These are phyloP conservation scores for Mormoops blainvillei DNA, from an alignment of 2,113 vertebrate genomes.

Conservation along the genomic window DNA sequence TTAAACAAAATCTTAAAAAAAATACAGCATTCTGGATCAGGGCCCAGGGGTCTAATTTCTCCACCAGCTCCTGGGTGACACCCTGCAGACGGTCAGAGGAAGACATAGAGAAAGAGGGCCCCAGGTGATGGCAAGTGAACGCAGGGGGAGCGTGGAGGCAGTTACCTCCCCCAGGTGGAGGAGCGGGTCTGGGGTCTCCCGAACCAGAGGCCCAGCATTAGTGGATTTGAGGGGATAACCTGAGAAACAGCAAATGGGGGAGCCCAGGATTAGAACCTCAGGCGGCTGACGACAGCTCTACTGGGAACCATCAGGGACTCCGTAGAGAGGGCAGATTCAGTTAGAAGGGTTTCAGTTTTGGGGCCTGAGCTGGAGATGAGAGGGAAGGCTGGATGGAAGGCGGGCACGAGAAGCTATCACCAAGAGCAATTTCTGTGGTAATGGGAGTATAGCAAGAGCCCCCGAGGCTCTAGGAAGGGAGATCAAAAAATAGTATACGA, in stretches of 20 bases:
- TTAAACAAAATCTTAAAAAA: not conserved
- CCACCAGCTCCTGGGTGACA: not conserved
- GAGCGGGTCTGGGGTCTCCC: not conserved
- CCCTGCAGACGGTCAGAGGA: not conserved
- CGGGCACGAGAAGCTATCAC: fast-evolving
- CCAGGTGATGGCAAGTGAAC: not conserved
- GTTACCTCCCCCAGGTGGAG: fast-evolving
- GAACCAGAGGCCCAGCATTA: not conserved
- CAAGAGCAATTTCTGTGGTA: not conserved
- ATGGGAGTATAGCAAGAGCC: not conserved
- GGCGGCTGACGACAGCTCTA: not conserved
- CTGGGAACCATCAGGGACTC: not conserved
- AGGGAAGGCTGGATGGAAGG: not conserved
- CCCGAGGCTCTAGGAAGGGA: not conserved
- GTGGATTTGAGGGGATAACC: not conserved
- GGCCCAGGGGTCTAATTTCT: not conserved
- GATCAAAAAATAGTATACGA: not conserved
- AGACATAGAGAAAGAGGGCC: not conserved
- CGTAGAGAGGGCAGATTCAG: not conserved
- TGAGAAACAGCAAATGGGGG: not conserved
- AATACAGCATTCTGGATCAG: not conserved
- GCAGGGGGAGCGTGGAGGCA: not conserved
- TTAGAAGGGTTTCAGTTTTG: not conserved
- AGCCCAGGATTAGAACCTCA: not conserved
- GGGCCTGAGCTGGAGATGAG: not conserved